Evolutionary conservation across 2,888 invertebrate species (phyloP), one percentile per base, ranked within the genome.

Genomic region (Caenorhabditis panamensis): DNA sequence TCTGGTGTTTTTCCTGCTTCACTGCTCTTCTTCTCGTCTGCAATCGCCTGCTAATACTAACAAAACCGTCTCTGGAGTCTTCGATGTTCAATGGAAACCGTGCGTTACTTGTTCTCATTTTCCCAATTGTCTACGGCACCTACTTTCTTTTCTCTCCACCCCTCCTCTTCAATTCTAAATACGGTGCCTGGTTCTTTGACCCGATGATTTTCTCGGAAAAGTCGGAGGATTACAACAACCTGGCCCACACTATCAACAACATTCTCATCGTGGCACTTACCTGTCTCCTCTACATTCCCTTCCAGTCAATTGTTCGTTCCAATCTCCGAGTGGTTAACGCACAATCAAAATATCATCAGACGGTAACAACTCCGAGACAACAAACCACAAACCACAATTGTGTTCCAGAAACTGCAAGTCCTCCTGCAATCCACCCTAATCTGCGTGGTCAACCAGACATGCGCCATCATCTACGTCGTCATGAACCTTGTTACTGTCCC

Each of bases 381-480:
- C n/a, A n/a, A n/a, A n/a, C n/a, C n/a, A n/a, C n/a, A n/a, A n/a
- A n/a, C n/a, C n/a, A n/a, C 31, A 49, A 28, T 24, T 16, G 4
- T 31, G 0, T 61, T 61, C 51, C 47, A 72, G 71, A 67, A 63
- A 62, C 41, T 66, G 31, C 67, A 72, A 61, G 58, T 78, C 1
- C 73, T 68, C 68, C 53, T 79, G 13, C 79, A 79, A 31, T 69
- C 79, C 0, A 63, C 67, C 0, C 24, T 79, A 0, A 79, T 79
- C 18, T 79, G 79, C 53, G 37, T 26, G 1, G 58, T 66, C 20
- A 79, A 73, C 37, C 63, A 62, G 18, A 28, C 54, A 0, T 61
- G 64, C 13, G 79, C 79, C 2, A 20, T 79, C 2, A 63, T 73
- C 54, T 79, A 79, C 44, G 68, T 63, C 2, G 20, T 66, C 22